These are phyloP conservation scores for Laticauda laticaudata DNA, from an alignment of 2,113 vertebrate species.

Conservation along the genomic window DNA sequence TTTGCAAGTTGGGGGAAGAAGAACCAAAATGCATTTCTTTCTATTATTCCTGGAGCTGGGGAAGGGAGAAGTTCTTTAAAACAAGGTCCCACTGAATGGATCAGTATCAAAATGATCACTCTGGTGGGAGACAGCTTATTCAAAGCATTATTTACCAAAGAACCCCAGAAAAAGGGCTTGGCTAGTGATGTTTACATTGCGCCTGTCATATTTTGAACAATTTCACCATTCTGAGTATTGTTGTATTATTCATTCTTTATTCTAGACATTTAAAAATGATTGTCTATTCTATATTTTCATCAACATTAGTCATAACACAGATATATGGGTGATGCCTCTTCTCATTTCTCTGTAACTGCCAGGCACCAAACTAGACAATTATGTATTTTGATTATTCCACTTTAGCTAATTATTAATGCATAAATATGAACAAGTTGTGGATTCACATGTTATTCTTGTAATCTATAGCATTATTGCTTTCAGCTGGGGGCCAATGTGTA, in stretches of 20 bases:
- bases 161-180: neutral
- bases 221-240: neutral
- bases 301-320: neutral
- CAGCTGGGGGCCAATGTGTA: neutral
- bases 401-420: neutral
- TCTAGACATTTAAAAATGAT: neutral
- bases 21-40: neutral
- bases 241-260: neutral
- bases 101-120: neutral
- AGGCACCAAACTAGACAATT: neutral
- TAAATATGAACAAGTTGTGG: neutral
- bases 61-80: neutral
- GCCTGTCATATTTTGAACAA: neutral
- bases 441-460: neutral
- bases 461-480: neutral
- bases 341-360: neutral
- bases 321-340: neutral
- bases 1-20: neutral
- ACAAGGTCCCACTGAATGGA: neutral
- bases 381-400: neutral
- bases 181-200: neutral
- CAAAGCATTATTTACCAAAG: neutral
- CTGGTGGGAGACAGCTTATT: neutral
- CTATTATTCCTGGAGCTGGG: neutral
- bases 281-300: neutral